Conservation (phyloP, 2,888 invertebrate species). For the Eurois occulta region DNA sequence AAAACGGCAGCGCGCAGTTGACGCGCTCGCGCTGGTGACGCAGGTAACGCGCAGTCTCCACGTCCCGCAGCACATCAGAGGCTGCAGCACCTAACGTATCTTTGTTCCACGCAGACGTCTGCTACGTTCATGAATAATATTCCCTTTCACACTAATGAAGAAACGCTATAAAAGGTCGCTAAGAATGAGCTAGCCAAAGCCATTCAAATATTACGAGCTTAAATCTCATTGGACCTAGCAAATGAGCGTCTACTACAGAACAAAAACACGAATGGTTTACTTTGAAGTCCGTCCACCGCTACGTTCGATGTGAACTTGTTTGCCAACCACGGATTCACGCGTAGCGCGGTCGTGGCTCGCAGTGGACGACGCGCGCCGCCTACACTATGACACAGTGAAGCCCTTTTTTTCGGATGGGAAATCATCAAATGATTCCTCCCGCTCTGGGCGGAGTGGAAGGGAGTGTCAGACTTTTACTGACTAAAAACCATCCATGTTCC, state of each 20-base stretch:
- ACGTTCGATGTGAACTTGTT: neutral
- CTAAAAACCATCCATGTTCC: too few relatives aligned
- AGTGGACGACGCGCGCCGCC: neutral
- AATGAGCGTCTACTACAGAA: slow-evolving; percentile 9
- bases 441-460: too few relatives aligned
- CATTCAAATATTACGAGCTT: too few relatives aligned
- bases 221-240: too few relatives aligned
- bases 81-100: slow-evolving; percentile 5
- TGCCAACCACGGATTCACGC: neutral
- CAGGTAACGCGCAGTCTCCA: neutral
- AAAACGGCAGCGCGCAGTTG: too few relatives aligned
- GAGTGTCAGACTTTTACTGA: too few relatives aligned
- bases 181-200: neutral
- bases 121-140: slow-evolving; percentile 31
- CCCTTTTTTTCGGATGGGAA: too few relatives aligned
- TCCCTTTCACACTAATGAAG: slow-evolving; percentile 48
- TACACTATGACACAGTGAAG: neutral
- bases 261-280: neutral
- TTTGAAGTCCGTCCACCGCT: neutral
- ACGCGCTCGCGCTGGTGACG: neutral
- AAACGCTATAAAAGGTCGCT: slow-evolving; percentile 22
- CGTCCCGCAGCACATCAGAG: slow-evolving; percentile 24
- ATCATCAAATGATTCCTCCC: too few relatives aligned
- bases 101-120: slow-evolving; percentile 29
- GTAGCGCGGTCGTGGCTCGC: neutral